Percentiles rank a stretch among this genome's conserved stretches.
phyloP scores from a whole-genome alignment of 1,140 invertebrate genomes.

The Dendroctonus valens region DNA sequence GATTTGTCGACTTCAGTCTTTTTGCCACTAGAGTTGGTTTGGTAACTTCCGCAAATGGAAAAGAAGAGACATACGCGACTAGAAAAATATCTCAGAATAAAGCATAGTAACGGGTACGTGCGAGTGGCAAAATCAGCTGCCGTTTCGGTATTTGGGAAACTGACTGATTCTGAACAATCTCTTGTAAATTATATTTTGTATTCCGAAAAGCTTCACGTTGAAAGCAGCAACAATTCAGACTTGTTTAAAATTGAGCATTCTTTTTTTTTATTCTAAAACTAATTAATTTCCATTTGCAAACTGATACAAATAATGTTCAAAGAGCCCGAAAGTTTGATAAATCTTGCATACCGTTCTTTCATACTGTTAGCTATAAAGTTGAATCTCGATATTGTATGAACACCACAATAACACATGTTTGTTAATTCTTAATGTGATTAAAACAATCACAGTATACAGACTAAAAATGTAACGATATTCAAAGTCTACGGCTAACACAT shows the following conservation, averaged over 20 bases:
- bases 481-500: slow-evolving; percentile 48
- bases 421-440: slow-evolving; percentile 41
- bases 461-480: slow-evolving; percentile 42
- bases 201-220: too few species aligned
- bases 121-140: too few species aligned
- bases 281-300: slow-evolving; percentile 27
- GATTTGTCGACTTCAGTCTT: slow-evolving; percentile 31
- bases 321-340: slow-evolving; percentile 11
- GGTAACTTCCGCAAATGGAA: slow-evolving; percentile 32
- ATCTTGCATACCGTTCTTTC: slow-evolving; percentile 12
- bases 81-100: slow-evolving; percentile 8
- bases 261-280: slow-evolving; percentile 2
- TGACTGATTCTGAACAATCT: too few species aligned
- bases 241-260: too few species aligned
- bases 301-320: slow-evolving; percentile 10
- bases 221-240: too few species aligned
- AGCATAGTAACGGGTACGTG: too few species aligned
- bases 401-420: slow-evolving; percentile 51
- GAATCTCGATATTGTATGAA: slow-evolving; percentile 47
- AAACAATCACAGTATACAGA: slow-evolving; percentile 50
- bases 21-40: slow-evolving; percentile 27
- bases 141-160: too few species aligned
- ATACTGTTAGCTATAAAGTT: slow-evolving; percentile 44
- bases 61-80: slow-evolving; percentile 24
- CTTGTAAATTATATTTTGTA: too few species aligned